Evolutionary conservation across 64 coral and sea anemone genomes (phyloP).

Genomic region (Actinia tenebrosa): DNA sequence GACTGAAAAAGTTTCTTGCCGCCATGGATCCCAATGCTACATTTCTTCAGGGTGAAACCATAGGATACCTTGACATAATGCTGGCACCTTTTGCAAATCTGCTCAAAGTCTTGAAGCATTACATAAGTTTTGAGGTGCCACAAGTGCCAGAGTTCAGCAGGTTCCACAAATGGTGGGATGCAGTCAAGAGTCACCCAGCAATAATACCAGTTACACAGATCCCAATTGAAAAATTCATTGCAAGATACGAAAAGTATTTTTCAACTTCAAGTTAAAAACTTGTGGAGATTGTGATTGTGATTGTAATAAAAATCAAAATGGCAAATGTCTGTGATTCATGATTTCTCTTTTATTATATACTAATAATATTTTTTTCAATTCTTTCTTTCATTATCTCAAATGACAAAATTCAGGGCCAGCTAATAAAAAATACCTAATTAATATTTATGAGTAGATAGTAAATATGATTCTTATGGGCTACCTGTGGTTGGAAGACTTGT

Average conservation of each 20-base stretch:
- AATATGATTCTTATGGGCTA: background rate
- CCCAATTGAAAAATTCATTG: background rate
- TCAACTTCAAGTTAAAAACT: too few relatives aligned
- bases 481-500: background rate
- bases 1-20: conserved; percentile 33
- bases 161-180: conserved; percentile 58
- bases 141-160: conserved; percentile 24
- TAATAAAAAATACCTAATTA: too few relatives aligned
- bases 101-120: conserved; percentile 41
- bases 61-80: conserved; percentile 73
- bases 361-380: too few relatives aligned
- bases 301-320: too few relatives aligned
- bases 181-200: conserved; percentile 27
- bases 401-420: too few relatives aligned
- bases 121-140: conserved; percentile 46
- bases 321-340: too few relatives aligned
- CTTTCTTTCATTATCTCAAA: too few relatives aligned
- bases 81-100: conserved; percentile 40
- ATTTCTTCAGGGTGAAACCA: conserved; percentile 52
- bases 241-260: background rate
- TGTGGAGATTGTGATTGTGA: too few relatives aligned
- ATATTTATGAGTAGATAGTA: too few relatives aligned
- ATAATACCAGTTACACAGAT: conserved; percentile 15
- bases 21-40: conserved; percentile 44
- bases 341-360: too few relatives aligned